Conservation (phyloP, 1,140 invertebrate genomes). For the Trialeurodes vaporariorum region DNA sequence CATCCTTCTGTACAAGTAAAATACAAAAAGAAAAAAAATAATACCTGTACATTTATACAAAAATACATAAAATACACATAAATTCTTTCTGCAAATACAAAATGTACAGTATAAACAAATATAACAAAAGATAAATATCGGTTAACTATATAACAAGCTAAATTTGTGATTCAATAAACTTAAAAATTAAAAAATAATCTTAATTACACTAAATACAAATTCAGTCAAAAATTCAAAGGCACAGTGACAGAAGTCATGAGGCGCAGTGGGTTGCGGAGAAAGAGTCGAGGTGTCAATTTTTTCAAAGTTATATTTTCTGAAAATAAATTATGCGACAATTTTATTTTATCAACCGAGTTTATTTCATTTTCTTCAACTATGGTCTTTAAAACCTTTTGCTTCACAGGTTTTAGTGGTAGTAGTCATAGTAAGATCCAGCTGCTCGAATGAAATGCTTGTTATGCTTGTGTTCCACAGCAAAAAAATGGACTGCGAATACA, state of each 20-base stretch:
- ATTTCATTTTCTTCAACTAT: too few species aligned
- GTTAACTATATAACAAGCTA: neutral
- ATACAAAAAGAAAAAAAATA: neutral
- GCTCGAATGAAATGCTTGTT: too few species aligned
- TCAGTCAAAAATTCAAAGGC: neutral
- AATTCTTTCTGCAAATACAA: neutral
- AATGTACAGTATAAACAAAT: neutral
- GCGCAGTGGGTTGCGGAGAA: too few species aligned
- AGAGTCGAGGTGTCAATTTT: too few species aligned
- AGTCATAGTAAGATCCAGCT: too few species aligned
- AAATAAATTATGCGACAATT: too few species aligned
- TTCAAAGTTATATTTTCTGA: too few species aligned
- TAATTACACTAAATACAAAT: neutral
- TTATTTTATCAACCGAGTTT: too few species aligned
- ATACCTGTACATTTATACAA: neutral
- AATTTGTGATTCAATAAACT: neutral
- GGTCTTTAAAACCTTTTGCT: too few species aligned
- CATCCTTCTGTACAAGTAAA: neutral
- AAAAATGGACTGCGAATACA: too few species aligned
- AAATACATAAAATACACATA: neutral
- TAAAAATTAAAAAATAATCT: neutral
- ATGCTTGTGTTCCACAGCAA: too few species aligned
- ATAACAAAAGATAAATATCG: neutral
- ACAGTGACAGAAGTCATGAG: neutral
- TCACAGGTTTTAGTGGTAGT: too few species aligned